phyloP scores from a whole-genome alignment of 1,140 invertebrate species.

The Drosophila bifasciata region DNA sequence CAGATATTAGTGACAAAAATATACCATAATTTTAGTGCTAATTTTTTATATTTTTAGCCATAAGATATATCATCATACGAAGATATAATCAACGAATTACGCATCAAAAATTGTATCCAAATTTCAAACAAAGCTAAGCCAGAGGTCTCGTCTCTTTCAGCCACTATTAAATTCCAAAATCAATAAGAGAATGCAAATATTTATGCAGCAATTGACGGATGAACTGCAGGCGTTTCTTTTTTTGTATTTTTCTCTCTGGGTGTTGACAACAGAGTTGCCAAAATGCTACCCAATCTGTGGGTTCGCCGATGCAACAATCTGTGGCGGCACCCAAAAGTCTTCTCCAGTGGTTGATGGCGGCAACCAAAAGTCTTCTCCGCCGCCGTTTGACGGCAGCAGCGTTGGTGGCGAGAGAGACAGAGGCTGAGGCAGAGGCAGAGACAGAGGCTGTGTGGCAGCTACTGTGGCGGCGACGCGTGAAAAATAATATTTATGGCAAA shows the following conservation, averaged over 20 bases:
- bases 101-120: background rate
- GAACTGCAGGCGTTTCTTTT: constrained; percentile 35
- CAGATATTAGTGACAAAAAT: background rate
- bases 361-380: too few species aligned
- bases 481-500: constrained; percentile 81
- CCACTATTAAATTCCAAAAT: constrained; percentile 12
- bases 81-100: background rate
- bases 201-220: constrained; percentile 38
- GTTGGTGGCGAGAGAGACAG: constrained; percentile 4
- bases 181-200: constrained; percentile 54
- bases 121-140: constrained; percentile 5
- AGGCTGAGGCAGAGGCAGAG: constrained; percentile 15
- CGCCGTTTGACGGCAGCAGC: constrained; percentile 44
- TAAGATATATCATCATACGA: too few species aligned
- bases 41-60: too few species aligned
- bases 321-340: constrained; percentile 12
- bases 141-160: constrained; percentile 3
- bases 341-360: background rate
- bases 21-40: background rate
- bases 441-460: constrained; percentile 50
- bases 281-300: constrained; percentile 42
- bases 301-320: constrained; percentile 17
- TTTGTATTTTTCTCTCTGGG: background rate
- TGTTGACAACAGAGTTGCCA: constrained; percentile 66
- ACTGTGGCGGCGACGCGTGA: constrained; percentile 68